These are phyloP conservation scores for Nycteola revayana DNA, from an alignment of 2,888 invertebrate species.

Conservation along the genomic window DNA sequence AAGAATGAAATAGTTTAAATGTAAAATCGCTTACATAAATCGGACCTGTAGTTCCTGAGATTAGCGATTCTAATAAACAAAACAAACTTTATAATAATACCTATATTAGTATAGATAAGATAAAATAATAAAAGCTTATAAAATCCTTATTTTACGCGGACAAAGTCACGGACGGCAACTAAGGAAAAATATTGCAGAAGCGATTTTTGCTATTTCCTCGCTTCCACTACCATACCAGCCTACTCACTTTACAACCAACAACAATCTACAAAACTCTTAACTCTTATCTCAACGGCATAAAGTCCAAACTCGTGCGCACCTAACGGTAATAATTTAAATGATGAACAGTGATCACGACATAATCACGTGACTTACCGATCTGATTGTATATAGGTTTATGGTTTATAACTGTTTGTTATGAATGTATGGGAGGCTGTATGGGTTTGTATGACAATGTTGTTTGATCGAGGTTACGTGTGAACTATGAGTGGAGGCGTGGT, in stretches of 20 bases:
- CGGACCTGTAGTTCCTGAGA: too few relatives aligned
- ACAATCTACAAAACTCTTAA: neutral
- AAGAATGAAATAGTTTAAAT: too few relatives aligned
- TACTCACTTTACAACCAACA: conserved; percentile 19
- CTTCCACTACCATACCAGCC: conserved; percentile 8
- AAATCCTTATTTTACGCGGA: too few relatives aligned
- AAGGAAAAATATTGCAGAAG: too few relatives aligned
- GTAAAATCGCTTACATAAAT: too few relatives aligned
- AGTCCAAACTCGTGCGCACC: conserved; percentile 9
- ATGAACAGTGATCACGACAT: conserved; percentile 31
- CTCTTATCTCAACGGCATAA: conserved; percentile 12
- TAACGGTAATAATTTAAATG: conserved; percentile 31
- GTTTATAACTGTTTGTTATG: conserved; percentile 31
- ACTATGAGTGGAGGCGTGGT: too few relatives aligned
- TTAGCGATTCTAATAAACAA: too few relatives aligned
- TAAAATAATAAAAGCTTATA: too few relatives aligned
- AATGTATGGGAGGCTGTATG: conserved; percentile 10
- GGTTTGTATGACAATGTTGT: conserved; percentile 19
- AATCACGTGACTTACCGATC: conserved; percentile 37
- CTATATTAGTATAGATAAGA: too few relatives aligned
- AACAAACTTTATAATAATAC: too few relatives aligned
- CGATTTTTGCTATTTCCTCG: conserved; percentile 9
- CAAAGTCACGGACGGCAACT: too few relatives aligned
- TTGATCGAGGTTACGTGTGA: too few relatives aligned
- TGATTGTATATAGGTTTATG: conserved; percentile 35